A percentile compares a stretch with the other conserved stretches of the same genome.
phyloP scores from a whole-genome alignment of 92 coral and sea anemone species.

The Virgularia gustaviana region DNA sequence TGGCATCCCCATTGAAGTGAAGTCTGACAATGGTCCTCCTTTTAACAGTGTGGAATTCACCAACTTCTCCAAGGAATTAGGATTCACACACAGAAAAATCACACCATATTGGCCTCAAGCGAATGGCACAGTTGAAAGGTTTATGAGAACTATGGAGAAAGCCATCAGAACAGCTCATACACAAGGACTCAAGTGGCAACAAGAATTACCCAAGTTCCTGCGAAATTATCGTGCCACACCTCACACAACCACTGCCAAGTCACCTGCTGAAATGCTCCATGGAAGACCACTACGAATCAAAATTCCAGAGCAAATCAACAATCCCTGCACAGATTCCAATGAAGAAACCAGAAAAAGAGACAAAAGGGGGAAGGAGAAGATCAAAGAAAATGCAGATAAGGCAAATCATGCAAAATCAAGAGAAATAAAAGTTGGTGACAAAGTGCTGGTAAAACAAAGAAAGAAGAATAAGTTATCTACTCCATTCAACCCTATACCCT shows the following conservation, averaged over 20 bases:
- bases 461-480: constrained; percentile 1
- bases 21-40: constrained; percentile 4
- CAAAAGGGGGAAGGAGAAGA: background rate
- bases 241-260: background rate
- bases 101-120: constrained; percentile 10
- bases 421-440: constrained; percentile 9
- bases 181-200: background rate
- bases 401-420: constrained; percentile 10
- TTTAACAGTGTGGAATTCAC: background rate
- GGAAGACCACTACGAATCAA: background rate
- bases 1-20: constrained; percentile 2
- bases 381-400: constrained; percentile 4
- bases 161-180: background rate
- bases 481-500: background rate
- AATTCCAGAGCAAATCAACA: background rate
- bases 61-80: constrained; percentile 6
- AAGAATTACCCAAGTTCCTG: background rate
- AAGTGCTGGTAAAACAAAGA: constrained; percentile 1
- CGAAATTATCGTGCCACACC: background rate
- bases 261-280: constrained; percentile 1
- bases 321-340: background rate
- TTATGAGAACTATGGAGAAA: background rate
- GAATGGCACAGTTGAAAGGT: background rate
- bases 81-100: constrained; percentile 8
- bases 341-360: background rate